These are phyloP conservation scores for Enteromius paludinosus DNA, from an alignment of 2,797 vertebrate species.

Conservation along the genomic window DNA sequence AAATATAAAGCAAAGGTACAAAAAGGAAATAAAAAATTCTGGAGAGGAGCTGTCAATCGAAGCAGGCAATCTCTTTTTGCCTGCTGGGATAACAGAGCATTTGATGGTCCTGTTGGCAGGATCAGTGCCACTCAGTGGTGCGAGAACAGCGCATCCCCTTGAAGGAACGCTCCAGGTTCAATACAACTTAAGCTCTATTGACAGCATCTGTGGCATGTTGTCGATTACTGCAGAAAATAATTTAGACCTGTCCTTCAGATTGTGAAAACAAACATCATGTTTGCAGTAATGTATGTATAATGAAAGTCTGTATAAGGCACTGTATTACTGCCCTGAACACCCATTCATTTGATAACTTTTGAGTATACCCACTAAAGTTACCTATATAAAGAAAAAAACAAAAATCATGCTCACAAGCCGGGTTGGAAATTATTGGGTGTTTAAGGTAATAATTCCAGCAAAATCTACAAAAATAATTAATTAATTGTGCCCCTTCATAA, in stretches of 20 bases:
- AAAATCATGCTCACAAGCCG: background rate
- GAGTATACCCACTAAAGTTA: too few relatives aligned
- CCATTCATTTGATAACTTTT: background rate
- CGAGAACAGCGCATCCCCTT: constrained; percentile 13
- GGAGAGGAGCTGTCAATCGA: constrained; percentile 14
- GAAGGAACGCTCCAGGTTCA: background rate
- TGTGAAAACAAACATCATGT: background rate
- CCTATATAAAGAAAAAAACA: too few relatives aligned
- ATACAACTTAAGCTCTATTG: constrained; percentile 11
- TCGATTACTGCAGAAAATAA: constrained; percentile 13
- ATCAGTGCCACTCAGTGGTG: constrained; percentile 21
- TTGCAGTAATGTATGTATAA: background rate
- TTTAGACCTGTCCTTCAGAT: background rate
- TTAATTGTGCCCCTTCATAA: background rate
- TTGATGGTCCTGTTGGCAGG: constrained; percentile 19
- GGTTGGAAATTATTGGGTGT: too few relatives aligned
- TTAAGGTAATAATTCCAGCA: too few relatives aligned
- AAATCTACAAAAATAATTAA: too few relatives aligned
- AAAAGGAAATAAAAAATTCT: background rate
- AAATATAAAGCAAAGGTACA: background rate
- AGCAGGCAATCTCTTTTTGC: constrained; percentile 11
- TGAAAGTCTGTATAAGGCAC: background rate
- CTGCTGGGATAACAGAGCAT: constrained; percentile 35
- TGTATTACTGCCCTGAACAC: background rate
- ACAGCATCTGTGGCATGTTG: constrained; percentile 5